These are phyloP conservation scores for Phocoena sinus DNA, from an alignment of 2,113 vertebrate genomes.

Conservation along the genomic window DNA sequence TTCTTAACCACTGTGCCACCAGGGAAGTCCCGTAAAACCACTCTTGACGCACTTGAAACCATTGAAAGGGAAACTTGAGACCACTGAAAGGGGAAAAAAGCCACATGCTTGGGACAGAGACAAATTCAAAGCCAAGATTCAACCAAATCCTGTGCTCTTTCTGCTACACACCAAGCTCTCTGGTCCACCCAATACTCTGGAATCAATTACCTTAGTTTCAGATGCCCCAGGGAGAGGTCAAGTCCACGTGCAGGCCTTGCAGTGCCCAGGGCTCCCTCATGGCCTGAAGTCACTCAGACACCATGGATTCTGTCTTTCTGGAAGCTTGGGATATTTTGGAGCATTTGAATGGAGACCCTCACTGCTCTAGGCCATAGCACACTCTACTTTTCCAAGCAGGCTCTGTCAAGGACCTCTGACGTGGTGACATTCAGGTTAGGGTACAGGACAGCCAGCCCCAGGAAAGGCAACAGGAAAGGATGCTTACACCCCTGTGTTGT, in stretches of 20 bases:
- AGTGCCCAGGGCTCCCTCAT: background rate
- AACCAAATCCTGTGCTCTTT: background rate
- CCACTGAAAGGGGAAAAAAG: background rate
- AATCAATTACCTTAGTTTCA: background rate
- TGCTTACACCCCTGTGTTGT: too few species aligned
- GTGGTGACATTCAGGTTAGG: background rate
- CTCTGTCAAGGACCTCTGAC: background rate
- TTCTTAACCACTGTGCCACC: too few species aligned
- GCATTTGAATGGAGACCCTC: background rate
- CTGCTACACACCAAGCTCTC: background rate
- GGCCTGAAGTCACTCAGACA: background rate
- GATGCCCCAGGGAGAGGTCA: background rate
- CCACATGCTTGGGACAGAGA: background rate
- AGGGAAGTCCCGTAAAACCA: background rate
- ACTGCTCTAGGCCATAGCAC: background rate
- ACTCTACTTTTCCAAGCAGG: background rate
- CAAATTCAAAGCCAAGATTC: background rate
- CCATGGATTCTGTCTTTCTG: background rate
- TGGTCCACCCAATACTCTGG: background rate
- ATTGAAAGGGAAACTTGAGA: background rate
- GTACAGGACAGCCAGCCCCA: background rate
- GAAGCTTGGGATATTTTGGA: background rate
- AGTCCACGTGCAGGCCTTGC: background rate
- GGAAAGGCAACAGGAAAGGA: background rate
- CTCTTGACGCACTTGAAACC: background rate